phyloP scores from a whole-genome alignment of 2,888 invertebrate genomes.

The Synergus umbraculus region DNA sequence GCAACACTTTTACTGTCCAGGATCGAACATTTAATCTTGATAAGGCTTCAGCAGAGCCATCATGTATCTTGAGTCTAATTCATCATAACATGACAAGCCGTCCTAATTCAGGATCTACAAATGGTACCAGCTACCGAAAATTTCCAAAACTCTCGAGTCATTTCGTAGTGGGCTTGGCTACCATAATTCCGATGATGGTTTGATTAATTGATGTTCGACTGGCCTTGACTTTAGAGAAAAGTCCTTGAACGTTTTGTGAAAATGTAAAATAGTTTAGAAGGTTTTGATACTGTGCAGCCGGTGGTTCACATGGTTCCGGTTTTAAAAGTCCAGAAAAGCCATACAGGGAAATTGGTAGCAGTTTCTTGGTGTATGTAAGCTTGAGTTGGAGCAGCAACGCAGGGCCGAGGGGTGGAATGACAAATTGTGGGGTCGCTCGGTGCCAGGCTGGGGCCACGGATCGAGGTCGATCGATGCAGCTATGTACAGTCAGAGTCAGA shows the following conservation, averaged over 20 bases:
- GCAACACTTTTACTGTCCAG: neutral
- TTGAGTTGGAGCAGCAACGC: slow-evolving; percentile 43
- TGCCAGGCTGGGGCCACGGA: slow-evolving; percentile 70
- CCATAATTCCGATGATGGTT: neutral
- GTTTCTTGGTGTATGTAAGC: slow-evolving; percentile 28
- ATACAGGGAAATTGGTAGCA: slow-evolving; percentile 19
- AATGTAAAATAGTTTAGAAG: neutral
- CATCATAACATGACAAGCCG: neutral
- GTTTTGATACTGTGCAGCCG: neutral
- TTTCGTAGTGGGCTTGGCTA: neutral
- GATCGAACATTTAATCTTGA: neutral
- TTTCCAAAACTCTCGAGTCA: neutral
- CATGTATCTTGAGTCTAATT: no score
- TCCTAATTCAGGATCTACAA: neutral
- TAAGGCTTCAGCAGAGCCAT: neutral
- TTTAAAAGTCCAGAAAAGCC: slow-evolving; percentile 24
- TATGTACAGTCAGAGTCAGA: slow-evolving; percentile 65
- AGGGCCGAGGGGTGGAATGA: slow-evolving; percentile 58
- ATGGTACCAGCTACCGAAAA: neutral
- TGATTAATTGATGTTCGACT: slow-evolving; percentile 29
- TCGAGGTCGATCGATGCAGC: slow-evolving; percentile 77
- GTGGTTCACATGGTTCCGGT: slow-evolving; percentile 36
- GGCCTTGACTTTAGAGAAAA: slow-evolving; percentile 34
- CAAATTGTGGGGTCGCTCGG: slow-evolving; percentile 63
- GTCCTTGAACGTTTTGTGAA: neutral